A percentile compares a stretch with the other conserved stretches of the same genome.
These are phyloP conservation scores for Cinclus cinclus DNA, from an alignment of 2,113 vertebrate genomes.

Conservation along the genomic window DNA sequence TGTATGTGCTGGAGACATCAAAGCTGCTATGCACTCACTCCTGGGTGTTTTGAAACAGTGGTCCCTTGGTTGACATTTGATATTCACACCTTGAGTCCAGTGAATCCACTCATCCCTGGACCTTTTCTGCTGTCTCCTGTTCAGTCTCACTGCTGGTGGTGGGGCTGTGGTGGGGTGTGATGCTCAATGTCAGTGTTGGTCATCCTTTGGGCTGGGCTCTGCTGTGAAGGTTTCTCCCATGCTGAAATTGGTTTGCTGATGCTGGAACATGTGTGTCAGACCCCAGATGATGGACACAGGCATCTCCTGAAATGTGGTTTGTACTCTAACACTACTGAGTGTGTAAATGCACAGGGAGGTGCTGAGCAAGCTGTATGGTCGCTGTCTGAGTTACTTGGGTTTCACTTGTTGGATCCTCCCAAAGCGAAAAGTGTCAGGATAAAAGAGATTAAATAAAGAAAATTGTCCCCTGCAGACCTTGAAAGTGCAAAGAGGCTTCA, in stretches of 20 bases:
- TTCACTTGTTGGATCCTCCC: background rate
- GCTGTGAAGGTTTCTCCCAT: background rate
- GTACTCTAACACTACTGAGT: fast-evolving
- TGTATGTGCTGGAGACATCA: fast-evolving
- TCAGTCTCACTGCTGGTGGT: fast-evolving
- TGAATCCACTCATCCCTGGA: background rate
- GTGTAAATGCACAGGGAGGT: background rate
- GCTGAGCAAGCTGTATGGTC: background rate
- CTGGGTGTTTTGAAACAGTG: background rate
- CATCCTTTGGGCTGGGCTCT: background rate
- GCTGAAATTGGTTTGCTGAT: background rate
- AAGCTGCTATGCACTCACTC: fast-evolving
- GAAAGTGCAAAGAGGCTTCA: background rate
- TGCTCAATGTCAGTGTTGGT: background rate
- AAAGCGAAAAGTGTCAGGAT: background rate
- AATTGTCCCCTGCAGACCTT: background rate
- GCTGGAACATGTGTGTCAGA: fast-evolving
- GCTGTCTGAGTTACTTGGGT: background rate
- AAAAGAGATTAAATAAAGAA: background rate
- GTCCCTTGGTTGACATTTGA: too few species aligned
- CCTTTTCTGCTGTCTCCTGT: background rate
- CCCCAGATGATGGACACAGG: background rate
- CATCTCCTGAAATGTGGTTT: background rate
- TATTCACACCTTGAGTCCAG: background rate
- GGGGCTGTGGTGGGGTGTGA: background rate